Conservation (phyloP, 2,797 vertebrate genomes). For the Chelon labrosus region DNA sequence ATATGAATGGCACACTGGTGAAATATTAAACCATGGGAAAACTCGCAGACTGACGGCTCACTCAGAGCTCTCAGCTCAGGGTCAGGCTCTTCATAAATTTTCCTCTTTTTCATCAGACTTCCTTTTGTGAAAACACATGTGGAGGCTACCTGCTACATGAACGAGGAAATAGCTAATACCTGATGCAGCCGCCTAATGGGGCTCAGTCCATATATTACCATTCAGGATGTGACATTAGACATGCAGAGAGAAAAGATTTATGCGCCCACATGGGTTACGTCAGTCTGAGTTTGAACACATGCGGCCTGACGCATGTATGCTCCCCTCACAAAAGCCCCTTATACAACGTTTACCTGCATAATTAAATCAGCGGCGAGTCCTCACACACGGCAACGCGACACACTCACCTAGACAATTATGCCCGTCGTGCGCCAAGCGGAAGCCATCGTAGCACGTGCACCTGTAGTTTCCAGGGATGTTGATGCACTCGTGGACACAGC, state of each 20-base stretch:
- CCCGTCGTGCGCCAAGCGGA: constrained; percentile 95
- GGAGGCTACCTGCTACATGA: constrained; percentile 48
- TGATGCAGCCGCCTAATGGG: constrained; percentile 47
- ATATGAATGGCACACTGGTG: constrained; percentile 68
- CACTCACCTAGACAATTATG: constrained; percentile 98
- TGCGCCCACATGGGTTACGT: constrained; percentile 55
- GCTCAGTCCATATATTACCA: constrained; percentile 59
- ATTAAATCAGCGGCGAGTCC: constrained; percentile 27
- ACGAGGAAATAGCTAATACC: constrained; percentile 52
- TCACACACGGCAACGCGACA: constrained; percentile 13
- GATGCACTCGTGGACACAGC: constrained; percentile 96
- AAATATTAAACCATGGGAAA: constrained; percentile 81
- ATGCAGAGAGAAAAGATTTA: constrained; percentile 45
- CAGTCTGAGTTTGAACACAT: constrained; percentile 42
- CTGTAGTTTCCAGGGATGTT: constrained; percentile 97
- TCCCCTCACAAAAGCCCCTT: constrained; percentile 38
- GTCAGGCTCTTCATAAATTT: constrained; percentile 77
- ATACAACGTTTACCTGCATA: constrained; percentile 19
- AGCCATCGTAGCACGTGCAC: constrained; percentile 97
- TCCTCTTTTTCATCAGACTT: constrained; percentile 52
- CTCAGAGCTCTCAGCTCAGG: constrained; percentile 61
- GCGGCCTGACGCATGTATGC: constrained; percentile 36
- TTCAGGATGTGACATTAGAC: constrained; percentile 51
- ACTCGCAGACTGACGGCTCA: constrained; percentile 42
- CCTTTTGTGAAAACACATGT: constrained; percentile 49